Evolutionary conservation across 2,113 vertebrate genomes (phyloP), one percentile per base, ranked within the genome.

Genomic region (Gyps fulvus): DNA sequence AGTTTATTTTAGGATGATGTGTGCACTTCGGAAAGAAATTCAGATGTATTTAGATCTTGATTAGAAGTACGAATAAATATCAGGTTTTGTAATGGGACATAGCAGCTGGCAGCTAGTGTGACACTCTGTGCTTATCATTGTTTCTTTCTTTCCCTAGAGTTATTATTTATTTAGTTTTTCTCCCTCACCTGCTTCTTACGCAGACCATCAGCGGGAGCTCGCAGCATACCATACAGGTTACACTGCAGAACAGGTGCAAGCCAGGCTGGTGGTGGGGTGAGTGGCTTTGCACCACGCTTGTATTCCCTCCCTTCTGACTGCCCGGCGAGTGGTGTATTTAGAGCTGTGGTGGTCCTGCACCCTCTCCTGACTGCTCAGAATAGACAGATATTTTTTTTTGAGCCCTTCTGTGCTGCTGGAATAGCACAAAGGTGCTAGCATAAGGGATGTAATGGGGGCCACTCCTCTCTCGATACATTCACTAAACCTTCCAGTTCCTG

Each of bases 111-210:
- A 96, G 93, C 57, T 96, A 89, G 45, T 54, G 42, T 77, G 91
- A 63, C 91, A 85, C 85, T 95, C 59, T 83, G 94, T 93, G 95
- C 97, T 98, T 97, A 96, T 83, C 92, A 74, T 95, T 90, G 20
- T 94, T 98, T 91, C 94, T 98, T 88, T 95, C 91, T 95, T 92
- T 89, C 96, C 83, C 87, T 93, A 36, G 90, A 97, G 95, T 96
- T 97, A 97, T 93, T 97, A 96, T 95, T 98, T 97, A 97, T 96
- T 97, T 95, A 97, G 96, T 89, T 96, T 97, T 97, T 93, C 89
- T 96, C 85, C 87, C 92, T 97, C 93, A 73, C 92, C 38, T 85
- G 34, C 45, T 49, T 31, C 69, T 54, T 38, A 9, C 0, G 2
- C 50, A 31, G 63, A 6, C 3, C 52, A 21, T 15, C 58, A 32